These are phyloP conservation scores for Drosophila funebris DNA, from an alignment of 1,140 invertebrate species.

Conservation along the genomic window DNA sequence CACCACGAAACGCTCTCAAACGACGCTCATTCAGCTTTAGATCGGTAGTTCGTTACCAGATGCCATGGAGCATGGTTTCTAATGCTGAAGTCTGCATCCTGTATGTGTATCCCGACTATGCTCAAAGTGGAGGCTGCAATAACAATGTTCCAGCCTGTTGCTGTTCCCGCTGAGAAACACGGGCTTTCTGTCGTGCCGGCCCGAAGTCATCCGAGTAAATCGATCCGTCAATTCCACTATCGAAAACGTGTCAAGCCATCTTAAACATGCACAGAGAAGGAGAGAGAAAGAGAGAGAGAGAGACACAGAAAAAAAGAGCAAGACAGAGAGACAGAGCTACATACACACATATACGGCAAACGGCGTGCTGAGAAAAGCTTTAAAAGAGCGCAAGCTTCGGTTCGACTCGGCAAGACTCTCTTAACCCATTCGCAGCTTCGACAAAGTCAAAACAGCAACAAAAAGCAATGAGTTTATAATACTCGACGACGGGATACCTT, in stretches of 20 bases:
- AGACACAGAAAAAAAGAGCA: no score
- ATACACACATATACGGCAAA: not conserved
- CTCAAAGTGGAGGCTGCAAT: not conserved
- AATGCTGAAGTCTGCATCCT: not conserved
- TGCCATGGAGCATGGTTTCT: not conserved
- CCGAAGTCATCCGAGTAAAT: not conserved
- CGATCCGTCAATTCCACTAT: not conserved
- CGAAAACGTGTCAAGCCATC: conserved; percentile 12
- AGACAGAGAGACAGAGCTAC: not conserved
- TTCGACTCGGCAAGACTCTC: not conserved
- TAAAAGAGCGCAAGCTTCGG: not conserved
- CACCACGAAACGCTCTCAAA: not conserved
- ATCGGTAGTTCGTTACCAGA: not conserved
- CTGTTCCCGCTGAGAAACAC: not conserved
- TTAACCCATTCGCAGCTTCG: not conserved
- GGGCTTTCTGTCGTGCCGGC: not conserved
- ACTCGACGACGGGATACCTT: no score
- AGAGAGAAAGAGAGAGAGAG: not conserved
- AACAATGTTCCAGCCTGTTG: not conserved
- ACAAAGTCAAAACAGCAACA: not conserved
- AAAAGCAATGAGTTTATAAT: not conserved
- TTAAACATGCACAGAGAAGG: not conserved
- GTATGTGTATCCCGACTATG: not conserved
- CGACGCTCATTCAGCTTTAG: not conserved
- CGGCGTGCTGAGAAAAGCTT: conserved; percentile 1